Evolutionary conservation across 1,140 invertebrate genomes (phyloP), one percentile per base, ranked within the genome.

Genomic region (Panagrolaimus sp.): DNA sequence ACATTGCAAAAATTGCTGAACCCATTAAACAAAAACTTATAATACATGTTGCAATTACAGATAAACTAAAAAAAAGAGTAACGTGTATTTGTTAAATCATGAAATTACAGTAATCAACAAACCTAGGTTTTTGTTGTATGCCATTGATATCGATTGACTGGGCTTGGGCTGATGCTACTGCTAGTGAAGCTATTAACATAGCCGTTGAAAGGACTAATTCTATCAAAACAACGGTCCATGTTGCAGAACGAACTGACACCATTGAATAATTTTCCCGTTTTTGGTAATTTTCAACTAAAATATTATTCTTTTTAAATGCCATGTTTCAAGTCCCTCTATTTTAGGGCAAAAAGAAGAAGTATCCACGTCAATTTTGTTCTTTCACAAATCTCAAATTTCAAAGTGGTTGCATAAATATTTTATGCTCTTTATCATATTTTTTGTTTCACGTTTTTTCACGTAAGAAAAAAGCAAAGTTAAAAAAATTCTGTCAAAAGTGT

Each of bases 61-160:
- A n/a, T 15, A 43, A n/a, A 28, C 68, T 69, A 47, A 69, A 69
- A 69, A 8, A n/a, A 67, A 38, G 2, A 38, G 7, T 4, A 38
- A n/a, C n/a, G n/a, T n/a, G n/a, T n/a, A 38, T 38, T 38, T 4
- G 7, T 4, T 38, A 4, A 38, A 38, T 38, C 7, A 7, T 38
- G 7, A 7, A 52, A 0, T 52, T 52, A 12, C 15, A 15, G 48
- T 52, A 52, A 8, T 52, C 14, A 52, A 15, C 48, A 21, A 17
- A 52, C 52, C 21, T 58, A 21, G 52, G 52, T 14, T 21, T 26
- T 28, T 26, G 28, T 4, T 1, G 14, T 58, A 26, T 28, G 14
- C 65, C 69, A 26, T 69, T 32, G 14, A 46, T 38, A 8, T 47
- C 14, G 43, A 71, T 21, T n/a, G 69, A 71, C 15, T 71, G 71